Evolutionary conservation across 2,113 vertebrate species (phyloP), one percentile per base, ranked within the genome.

Genomic region (Craseonycteris thonglongyai): DNA sequence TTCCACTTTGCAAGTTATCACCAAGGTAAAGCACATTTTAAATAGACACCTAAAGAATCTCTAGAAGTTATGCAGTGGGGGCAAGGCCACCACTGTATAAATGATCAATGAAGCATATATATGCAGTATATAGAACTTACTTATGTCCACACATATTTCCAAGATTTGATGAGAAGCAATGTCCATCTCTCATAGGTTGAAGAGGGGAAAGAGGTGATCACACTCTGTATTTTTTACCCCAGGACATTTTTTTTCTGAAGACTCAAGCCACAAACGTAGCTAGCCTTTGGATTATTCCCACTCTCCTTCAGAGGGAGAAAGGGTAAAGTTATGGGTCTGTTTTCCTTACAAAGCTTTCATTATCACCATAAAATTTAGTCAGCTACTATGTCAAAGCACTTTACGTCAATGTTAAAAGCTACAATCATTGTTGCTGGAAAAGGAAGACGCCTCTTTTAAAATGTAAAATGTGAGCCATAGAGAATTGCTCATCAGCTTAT

Each of bases 321-420:
- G n/a, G 19, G 19, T 81, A 78, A 18, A 68, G 3, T n/a, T n/a
- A n/a, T n/a, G 26, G 45, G 40, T 42, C n/a, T n/a, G 35, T 90
- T 93, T 65, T 65, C 87, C 91, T 91, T 89, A 79, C n/a, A 94
- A 95, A 92, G 58, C 47, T 91, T 71, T 88, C 28, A 84, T 63
- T 93, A 79, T 68, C 72, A 35, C 94, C 15, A 58, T 66, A 65
- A 75, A 93, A 94, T 91, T 91, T 85, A 72, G 61, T 72, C 76
- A 69, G 16, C 45, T n/a, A 80, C 35, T 71, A 66, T 69, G 72
- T 91, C 66, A 95, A 78, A 85, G 81, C 76, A 90, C 65, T 90
- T 84, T 76, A 94, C 15, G 15, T 65, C 49, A 93, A 15, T 78
- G 84, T 74, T 33, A 92, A 18, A 61, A 13, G 47, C 49, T 76